A percentile compares a stretch with the other conserved stretches of the same genome.
Conservation (phyloP, 1,140 invertebrate genomes). For the Brachionus rotundiformis region DNA sequence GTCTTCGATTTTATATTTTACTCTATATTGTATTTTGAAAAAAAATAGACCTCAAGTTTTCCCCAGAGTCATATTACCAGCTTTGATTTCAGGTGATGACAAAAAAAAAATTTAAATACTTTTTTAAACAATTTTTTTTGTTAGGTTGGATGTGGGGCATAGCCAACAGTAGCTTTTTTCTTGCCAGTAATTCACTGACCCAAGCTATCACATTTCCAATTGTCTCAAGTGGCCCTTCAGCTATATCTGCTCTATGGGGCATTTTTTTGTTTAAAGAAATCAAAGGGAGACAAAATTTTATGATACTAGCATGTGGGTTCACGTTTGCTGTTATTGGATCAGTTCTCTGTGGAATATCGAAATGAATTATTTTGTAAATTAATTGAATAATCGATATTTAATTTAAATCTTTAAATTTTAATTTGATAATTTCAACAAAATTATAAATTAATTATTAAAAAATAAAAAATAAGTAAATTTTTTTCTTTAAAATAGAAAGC, state of each 20-base stretch:
- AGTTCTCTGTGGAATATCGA: slow-evolving; percentile 36
- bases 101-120: background rate
- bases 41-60: slow-evolving; percentile 63
- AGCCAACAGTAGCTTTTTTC: slow-evolving; percentile 63
- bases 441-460: background rate
- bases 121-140: background rate
- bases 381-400: background rate
- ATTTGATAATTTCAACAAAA: background rate
- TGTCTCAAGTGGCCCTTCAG: slow-evolving; percentile 56
- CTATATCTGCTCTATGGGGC: slow-evolving; percentile 55
- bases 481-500: too few relatives aligned
- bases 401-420: slow-evolving; percentile 1
- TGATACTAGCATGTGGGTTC: slow-evolving; percentile 37
- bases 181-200: slow-evolving; percentile 63
- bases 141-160: slow-evolving; percentile 64
- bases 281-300: slow-evolving; percentile 36
- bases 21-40: slow-evolving; percentile 60
- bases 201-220: slow-evolving; percentile 65
- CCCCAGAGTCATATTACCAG: slow-evolving; percentile 62
- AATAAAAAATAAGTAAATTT: background rate
- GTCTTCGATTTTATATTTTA: slow-evolving; percentile 62
- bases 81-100: slow-evolving; percentile 57
- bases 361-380: slow-evolving; percentile 30
- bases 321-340: slow-evolving; percentile 36
- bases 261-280: slow-evolving; percentile 57